Conservation (phyloP, 2,797 vertebrate genomes). For the Mormyrops attenuatus region DNA sequence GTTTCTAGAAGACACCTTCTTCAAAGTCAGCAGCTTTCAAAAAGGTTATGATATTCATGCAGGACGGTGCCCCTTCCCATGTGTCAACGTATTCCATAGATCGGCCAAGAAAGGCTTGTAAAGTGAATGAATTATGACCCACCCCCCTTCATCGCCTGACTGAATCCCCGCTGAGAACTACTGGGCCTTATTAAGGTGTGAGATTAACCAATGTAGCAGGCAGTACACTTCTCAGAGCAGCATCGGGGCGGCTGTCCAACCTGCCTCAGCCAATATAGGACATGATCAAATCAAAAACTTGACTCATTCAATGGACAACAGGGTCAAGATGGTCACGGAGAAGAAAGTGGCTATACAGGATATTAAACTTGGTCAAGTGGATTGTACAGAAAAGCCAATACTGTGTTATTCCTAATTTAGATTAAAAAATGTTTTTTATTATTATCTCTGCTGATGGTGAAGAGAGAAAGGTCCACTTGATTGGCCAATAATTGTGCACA, state of each 20-base stretch:
- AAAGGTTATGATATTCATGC: not conserved
- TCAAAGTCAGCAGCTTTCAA: not conserved
- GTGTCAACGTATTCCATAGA: not conserved
- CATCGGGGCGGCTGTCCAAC: not conserved
- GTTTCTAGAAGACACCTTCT: not conserved
- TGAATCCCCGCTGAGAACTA: not conserved
- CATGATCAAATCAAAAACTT: not conserved
- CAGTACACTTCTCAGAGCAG: not conserved
- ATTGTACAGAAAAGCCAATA: not conserved
- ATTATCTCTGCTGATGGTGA: not conserved
- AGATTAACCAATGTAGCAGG: not conserved
- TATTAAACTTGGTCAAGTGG: not conserved
- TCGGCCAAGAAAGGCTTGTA: not conserved
- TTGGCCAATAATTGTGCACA: not conserved
- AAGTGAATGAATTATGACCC: not conserved
- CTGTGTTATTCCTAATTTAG: not conserved
- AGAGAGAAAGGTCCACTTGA: not conserved
- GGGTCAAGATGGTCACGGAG: not conserved
- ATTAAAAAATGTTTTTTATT: not conserved
- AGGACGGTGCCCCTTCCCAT: not conserved
- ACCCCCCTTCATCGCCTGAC: not conserved
- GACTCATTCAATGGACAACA: not conserved
- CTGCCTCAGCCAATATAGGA: not conserved
- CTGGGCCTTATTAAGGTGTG: not conserved
- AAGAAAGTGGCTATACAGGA: not conserved